Base-by-base conservation (phyloP, 2,113 vertebrate genomes). In the Panthera leo region DNA sequence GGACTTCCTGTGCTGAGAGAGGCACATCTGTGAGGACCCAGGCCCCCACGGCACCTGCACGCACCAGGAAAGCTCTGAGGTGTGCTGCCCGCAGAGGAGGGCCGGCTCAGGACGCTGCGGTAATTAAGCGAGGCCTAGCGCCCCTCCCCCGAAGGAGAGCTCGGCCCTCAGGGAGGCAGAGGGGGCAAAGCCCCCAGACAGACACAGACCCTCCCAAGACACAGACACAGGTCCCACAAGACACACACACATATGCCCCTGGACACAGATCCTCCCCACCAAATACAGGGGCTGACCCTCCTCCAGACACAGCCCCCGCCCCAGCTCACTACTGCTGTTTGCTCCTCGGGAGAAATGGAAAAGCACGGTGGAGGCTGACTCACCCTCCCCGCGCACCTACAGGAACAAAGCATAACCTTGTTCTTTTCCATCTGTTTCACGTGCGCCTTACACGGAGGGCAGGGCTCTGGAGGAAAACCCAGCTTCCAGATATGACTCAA, bases 1-100 rank as follows among this genome's bases (percentile, higher is more conserved):
- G 94, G 61, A 99, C 99, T 97, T 99, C 99, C 98, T 99, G 99
- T 82, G 99, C 99, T 99, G 98, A 90, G 98, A 88, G 2, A 19
- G 94, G 0, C 7, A 45, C 13, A 7, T n/a, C 39, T 0, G 29
- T 97, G 85, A 93, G 88, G 55, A 95, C 7, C 91, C 3, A 0
- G 3, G 53, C 53, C 27, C 9, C 8, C 1, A 1, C 9, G 8
- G 45, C 34, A 0, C 29, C 31, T 1, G 70, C 1, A 3, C 1
- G 0, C 4, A 15, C 2, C 51, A 3, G 25, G 16, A 18, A 71
- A 21, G 21, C 27, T 25, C 55, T 2, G 12, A 16, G 45, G 53
- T 1, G 0, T 0, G 42, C 78, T 27, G 45, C 63, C 76, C 42
- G 11, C 18, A 7, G 25, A 8, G 25, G 48, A 51, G 5, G 65